phyloP scores from a whole-genome alignment of 2,797 vertebrate species.

The Periophthalmus magnuspinnatus region DNA sequence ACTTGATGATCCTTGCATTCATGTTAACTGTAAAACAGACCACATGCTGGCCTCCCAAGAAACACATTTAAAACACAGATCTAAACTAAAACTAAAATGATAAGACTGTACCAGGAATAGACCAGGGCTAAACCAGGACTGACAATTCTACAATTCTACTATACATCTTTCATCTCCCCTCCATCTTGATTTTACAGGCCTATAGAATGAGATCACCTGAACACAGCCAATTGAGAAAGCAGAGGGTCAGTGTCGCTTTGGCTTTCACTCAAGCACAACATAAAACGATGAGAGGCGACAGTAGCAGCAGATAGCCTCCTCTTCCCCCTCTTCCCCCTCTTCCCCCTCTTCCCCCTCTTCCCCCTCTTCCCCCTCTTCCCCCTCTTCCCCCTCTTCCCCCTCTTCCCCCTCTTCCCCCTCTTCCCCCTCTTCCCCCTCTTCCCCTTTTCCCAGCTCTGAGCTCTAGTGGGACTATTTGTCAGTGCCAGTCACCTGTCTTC shows the following conservation, averaged over 20 bases:
- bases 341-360: background rate
- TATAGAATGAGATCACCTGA: background rate
- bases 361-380: background rate
- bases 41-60: background rate
- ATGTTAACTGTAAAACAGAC: too few species aligned
- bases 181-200: background rate
- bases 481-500: constrained; percentile 14
- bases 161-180: background rate
- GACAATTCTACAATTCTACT: too few species aligned
- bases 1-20: too few species aligned
- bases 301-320: background rate
- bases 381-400: background rate
- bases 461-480: constrained; percentile 13
- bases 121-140: too few species aligned
- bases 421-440: background rate
- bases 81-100: too few species aligned
- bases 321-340: background rate
- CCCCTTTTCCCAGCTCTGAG: background rate
- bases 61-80: background rate
- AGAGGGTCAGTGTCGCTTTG: constrained; percentile 15
- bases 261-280: constrained; percentile 16
- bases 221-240: constrained; percentile 27
- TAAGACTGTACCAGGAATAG: too few species aligned
- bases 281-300: constrained; percentile 30
- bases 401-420: background rate